Base-by-base conservation (phyloP, 2,113 vertebrate species). In the Phalacrocorax pelagicus region DNA sequence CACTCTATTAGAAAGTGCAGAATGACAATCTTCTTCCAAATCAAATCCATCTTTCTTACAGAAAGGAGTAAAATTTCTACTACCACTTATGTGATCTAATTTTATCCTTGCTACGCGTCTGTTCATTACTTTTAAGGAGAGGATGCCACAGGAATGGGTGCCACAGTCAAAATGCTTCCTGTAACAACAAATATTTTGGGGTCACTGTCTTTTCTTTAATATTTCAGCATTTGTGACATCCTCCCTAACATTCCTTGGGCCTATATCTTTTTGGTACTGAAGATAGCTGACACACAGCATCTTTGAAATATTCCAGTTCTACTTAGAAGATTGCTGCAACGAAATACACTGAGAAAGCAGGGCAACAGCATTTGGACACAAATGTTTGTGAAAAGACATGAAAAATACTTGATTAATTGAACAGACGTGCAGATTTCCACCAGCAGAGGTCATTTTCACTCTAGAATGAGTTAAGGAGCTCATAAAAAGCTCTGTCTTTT, bases 361-460 rank as follows among this genome's bases (percentile, higher is more conserved):
- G n/a, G n/a, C 26, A 90, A 87, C 13, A 86, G 14, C 27, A 49
- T 91, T 90, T 92, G 54, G 42, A 86, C 24, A 36, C 7, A 85
- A 66, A 73, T 40, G 4, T 40, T 88, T 69, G 54, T 52, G 34
- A 79, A 83, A 84, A 95, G 7, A 70, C 5, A 8, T 29, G 30
- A 54, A 52, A 66, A 57, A 71, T n/a, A 65, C 9, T 75, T 90
- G 27, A 86, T 92, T 61, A 83, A 91, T 65, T 88, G 61, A 92
- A 86, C 47, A 92, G 67, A 95, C 15, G 9, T 94, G 67, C 66
- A 91, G 58, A 66, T 77, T 96, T 93, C 92, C 47, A 94, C 90
- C 91, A 97, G 70, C 82, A 96, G 96, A 96, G 88, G 94, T 97
- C 55, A 96, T 97, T 97, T 97, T 88, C 67, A 95, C 44, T 78